Percentiles rank a stretch among this genome's conserved stretches.
Conservation (phyloP, 2,888 invertebrate species). For the Encarsia formosa region DNA sequence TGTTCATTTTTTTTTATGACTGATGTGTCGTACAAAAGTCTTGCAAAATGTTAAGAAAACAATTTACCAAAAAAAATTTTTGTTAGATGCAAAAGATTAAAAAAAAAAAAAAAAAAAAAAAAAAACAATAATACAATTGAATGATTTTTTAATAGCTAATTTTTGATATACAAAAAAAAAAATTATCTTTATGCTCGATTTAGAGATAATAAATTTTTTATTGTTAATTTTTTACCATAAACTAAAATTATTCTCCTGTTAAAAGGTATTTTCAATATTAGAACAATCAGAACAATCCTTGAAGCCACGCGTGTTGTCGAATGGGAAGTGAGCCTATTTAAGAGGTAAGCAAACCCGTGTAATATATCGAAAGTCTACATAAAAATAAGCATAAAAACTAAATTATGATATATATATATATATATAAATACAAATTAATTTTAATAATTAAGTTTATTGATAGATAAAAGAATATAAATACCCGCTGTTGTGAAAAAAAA, state of each 20-base stretch:
- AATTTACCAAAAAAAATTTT: too few relatives aligned
- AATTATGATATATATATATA: slow-evolving; percentile 24
- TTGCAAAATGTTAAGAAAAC: too few relatives aligned
- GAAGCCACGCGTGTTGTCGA: slow-evolving; percentile 21
- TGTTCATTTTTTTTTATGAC: too few relatives aligned
- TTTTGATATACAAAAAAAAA: not conserved
- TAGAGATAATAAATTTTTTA: not conserved
- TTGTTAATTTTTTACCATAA: too few relatives aligned
- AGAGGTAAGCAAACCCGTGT: slow-evolving; percentile 33
- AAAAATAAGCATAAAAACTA: slow-evolving; percentile 39
- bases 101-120: slow-evolving; percentile 1
- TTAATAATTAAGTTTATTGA: slow-evolving; percentile 36
- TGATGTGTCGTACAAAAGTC: too few relatives aligned
- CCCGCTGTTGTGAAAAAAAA: slow-evolving; percentile 39
- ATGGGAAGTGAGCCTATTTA: slow-evolving; percentile 20
- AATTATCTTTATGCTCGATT: not conserved
- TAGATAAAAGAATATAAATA: slow-evolving; percentile 25
- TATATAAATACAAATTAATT: slow-evolving; percentile 32
- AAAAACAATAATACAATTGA: not conserved
- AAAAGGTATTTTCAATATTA: too few relatives aligned
- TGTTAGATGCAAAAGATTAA: too few relatives aligned
- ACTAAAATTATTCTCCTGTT: too few relatives aligned
- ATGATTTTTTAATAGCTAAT: not conserved
- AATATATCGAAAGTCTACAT: slow-evolving; percentile 46
- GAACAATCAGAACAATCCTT: slow-evolving; percentile 8